Evolutionary conservation across 2,113 vertebrate genomes (phyloP), one percentile per base, ranked within the genome.

Genomic region (Arenaria interpres): DNA sequence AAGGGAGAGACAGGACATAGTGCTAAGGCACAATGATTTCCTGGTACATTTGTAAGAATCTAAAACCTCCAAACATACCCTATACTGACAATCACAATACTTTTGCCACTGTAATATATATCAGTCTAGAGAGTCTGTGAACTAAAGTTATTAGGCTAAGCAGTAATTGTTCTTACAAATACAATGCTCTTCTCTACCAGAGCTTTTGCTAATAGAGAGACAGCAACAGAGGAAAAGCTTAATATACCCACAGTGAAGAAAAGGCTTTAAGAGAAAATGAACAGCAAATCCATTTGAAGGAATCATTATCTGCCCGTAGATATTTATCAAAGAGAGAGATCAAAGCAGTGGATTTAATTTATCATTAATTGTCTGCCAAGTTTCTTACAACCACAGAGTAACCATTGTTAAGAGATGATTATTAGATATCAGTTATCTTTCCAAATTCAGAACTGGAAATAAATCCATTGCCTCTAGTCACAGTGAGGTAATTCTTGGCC

Each of bases 361-460:
- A 88, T 56, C 84, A 72, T 50, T 79, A 90, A 79, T 64, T 84
- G 43, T 46, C 68, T 67, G 63, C 46, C 51, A 60, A 71, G 62
- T 50, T 88, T 63, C 81, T 56, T 82, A 77, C 51, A 50, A 45
- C 35, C 57, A 75, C 27, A 76, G 35, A 51, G 46, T 51, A 62
- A 23, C 35, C 28, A 56, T 72, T 81, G 53, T 72, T 75, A 56
- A 79, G 30, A 76, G 46, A 80, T 8, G 6, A 39, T 51, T 92
- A 45, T 80, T 80, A 54, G 51, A 30, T 35, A 90, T 21, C 23
- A 14, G 39, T 35, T 93, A 56, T 37, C 79, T 83, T 85, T 35
- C 37, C 59, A 94, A 74, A 78, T 46, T 33, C 43, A 75, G 69
- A 81, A 25, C 30, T 81, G 60, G 76, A 84, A 92, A 89, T 84